Evolutionary conservation across 2,888 invertebrate species (phyloP), one percentile per base, ranked within the genome.

Genomic region (Leptogaster cylindrica): DNA sequence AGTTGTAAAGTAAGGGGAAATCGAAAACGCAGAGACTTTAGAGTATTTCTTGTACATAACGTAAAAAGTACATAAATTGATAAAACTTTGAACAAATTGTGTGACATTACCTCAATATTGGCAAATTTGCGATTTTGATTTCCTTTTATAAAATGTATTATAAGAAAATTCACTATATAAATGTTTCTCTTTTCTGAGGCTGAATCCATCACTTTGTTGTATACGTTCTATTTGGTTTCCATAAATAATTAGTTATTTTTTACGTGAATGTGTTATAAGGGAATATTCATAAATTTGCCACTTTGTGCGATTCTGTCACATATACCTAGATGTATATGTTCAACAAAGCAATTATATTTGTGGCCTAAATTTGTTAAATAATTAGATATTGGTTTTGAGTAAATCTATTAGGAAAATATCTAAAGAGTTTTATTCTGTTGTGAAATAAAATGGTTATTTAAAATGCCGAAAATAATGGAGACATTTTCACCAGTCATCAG

Each of bases 1-100:
- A 72, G 88, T 90, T 75, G 89, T 88, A 77, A 88, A 88, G 78
- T 88, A 86, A n/a, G n/a, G n/a, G n/a, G n/a, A n/a, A n/a, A n/a
- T n/a, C n/a, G n/a, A n/a, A n/a, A 77, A 88, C 88, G 78, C 88
- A 86, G 71, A 66, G 64, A 64, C 64, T 64, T 28, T 61, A 61
- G 61, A n/a, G 28, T 44, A 61, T 61, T 61, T 44, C 23, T 16
- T 61, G 61, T 61, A 61, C 6, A 61, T 61, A 61, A 28, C 16
- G 27, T n/a, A 61, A 10, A 4, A 41, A 18, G 28, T n/a, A 61
- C 44, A 36, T 8, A 33, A 31, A 44, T 16, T 20, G 10, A 20
- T 12, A 46, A 46, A 46, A 7, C 46, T 8, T 27, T 65, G 65
- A n/a, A n/a, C 66, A 52, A 63, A 20, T 61, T 51, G 66, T 66